Percentiles rank a stretch among this genome's conserved stretches.
phyloP scores from a whole-genome alignment of 2,113 vertebrate genomes.

The Percopsis transmontana region DNA sequence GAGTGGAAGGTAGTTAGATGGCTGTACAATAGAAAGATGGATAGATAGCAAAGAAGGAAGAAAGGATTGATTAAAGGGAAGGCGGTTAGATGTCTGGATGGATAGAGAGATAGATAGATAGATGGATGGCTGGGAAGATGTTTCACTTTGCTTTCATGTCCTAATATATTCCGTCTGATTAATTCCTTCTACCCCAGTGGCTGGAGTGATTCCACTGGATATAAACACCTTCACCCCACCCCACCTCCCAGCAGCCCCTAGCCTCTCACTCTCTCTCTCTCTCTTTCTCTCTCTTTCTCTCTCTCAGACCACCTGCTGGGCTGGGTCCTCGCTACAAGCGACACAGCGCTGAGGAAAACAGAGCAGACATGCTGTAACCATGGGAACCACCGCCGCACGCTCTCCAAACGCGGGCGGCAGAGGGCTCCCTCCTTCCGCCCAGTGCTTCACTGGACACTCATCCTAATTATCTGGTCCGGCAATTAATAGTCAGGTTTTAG shows the following conservation, averaged over 20 bases:
- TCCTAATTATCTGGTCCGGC: neutral
- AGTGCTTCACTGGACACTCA: neutral
- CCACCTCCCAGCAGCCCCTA: conserved; percentile 43
- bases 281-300: conserved; percentile 10
- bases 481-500: neutral
- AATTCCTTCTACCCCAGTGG: conserved; percentile 70
- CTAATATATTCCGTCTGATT: conserved; percentile 76
- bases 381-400: conserved; percentile 42
- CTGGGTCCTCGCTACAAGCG: conserved; percentile 32
- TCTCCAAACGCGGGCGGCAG: conserved; percentile 17
- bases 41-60: neutral
- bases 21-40: neutral
- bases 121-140: conserved; percentile 15
- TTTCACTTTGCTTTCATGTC: conserved; percentile 68
- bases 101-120: neutral
- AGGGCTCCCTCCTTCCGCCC: conserved; percentile 16
- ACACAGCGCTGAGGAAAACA: conserved; percentile 28
- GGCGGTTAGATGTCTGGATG: neutral
- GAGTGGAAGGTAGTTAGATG: neutral
- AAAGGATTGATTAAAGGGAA: neutral
- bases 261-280: conserved; percentile 30
- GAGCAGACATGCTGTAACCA: conserved; percentile 56
- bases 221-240: conserved; percentile 25
- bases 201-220: conserved; percentile 59
- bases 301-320: conserved; percentile 69